phyloP scores from a whole-genome alignment of 2,888 invertebrate species.

The Tryphoninae sp. region DNA sequence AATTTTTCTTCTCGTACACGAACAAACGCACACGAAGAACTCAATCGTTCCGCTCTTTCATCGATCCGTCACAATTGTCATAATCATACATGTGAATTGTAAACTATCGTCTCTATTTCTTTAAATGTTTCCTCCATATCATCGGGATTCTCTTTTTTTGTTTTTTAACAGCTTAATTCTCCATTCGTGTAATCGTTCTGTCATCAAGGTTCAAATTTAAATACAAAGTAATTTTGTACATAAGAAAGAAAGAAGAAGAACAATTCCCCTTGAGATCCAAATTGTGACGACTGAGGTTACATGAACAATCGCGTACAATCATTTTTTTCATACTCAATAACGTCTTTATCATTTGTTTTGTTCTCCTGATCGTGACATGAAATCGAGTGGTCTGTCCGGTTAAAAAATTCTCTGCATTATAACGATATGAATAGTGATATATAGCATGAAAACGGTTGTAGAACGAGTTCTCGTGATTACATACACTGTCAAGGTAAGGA shows the following conservation, averaged over 20 bases:
- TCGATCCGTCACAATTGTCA: slow-evolving; percentile 72
- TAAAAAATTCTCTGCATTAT: slow-evolving; percentile 10
- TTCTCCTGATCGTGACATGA: slow-evolving; percentile 1
- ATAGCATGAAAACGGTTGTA: slow-evolving; percentile 55
- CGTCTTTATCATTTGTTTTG: slow-evolving; percentile 22
- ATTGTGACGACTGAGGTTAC: slow-evolving; percentile 18
- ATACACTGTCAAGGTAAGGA: slow-evolving; percentile 55
- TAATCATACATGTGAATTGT: slow-evolving; percentile 55
- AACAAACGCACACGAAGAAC: slow-evolving; percentile 56
- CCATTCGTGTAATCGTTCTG: not conserved
- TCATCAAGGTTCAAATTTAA: not conserved
- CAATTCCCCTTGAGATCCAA: not conserved
- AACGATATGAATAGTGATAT: slow-evolving; percentile 42
- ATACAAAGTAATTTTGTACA: not conserved
- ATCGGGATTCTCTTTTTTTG: slow-evolving; percentile 5
- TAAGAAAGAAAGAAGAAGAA: slow-evolving; percentile 1
- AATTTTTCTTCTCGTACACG: slow-evolving; percentile 11
- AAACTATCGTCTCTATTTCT: slow-evolving; percentile 17
- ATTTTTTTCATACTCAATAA: slow-evolving; percentile 1
- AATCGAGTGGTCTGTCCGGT: slow-evolving; percentile 2
- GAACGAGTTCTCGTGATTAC: slow-evolving; percentile 59
- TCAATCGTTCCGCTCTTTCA: slow-evolving; percentile 75
- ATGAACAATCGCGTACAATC: too few relatives aligned
- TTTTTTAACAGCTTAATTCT: slow-evolving; percentile 25
- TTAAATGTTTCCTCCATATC: slow-evolving; percentile 12